A percentile compares a stretch with the other conserved stretches of the same genome.
phyloP scores from a whole-genome alignment of 2,113 vertebrate species.

The Gopherus flavomarginatus region DNA sequence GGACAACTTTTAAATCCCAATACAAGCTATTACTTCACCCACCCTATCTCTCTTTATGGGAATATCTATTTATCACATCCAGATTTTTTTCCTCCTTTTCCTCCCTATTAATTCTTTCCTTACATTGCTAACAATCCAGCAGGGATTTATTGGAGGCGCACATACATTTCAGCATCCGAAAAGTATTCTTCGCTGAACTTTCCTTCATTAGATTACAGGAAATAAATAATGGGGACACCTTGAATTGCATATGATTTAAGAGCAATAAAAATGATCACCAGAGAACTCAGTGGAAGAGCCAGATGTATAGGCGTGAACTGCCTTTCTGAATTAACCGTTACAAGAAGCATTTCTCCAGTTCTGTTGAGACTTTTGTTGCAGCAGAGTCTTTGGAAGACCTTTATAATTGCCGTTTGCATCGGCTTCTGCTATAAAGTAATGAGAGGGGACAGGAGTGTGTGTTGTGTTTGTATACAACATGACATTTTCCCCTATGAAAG shows the following conservation, averaged over 20 bases:
- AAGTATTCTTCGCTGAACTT: neutral
- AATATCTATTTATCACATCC: neutral
- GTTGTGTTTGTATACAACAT: neutral
- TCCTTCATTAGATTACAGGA: neutral
- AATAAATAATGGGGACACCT: neutral
- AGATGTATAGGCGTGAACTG: neutral
- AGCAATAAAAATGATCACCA: neutral
- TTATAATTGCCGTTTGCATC: neutral
- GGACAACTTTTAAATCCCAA: neutral
- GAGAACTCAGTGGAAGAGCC: neutral
- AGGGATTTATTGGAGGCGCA: neutral
- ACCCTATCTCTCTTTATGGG: neutral
- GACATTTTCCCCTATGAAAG: neutral
- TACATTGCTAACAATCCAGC: neutral
- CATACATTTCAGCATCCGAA: neutral
- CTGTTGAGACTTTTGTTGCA: neutral
- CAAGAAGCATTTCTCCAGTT: neutral
- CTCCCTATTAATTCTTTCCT: neutral
- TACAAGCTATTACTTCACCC: neutral
- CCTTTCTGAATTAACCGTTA: neutral
- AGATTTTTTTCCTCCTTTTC: neutral
- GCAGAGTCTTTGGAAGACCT: neutral
- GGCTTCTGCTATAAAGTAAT: accelerated
- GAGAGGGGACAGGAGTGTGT: accelerated
- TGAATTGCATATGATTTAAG: neutral